phyloP scores from a whole-genome alignment of 2,113 vertebrate species.

The Pteropus alecto region DNA sequence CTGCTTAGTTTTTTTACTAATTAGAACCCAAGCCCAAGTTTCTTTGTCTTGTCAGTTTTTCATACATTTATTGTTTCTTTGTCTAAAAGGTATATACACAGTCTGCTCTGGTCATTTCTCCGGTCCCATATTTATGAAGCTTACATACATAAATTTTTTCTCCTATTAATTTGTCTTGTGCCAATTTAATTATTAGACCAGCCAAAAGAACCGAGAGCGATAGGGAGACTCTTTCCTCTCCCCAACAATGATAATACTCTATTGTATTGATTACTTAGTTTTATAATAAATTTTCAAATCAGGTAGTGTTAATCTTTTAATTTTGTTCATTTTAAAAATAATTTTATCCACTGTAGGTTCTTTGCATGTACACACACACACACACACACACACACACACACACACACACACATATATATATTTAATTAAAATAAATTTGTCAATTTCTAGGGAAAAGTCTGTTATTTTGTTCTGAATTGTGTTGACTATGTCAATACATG shows the following conservation, averaged over 20 bases:
- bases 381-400: too few relatives aligned
- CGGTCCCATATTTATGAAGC: neutral
- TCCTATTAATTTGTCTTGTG: neutral
- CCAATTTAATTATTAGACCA: neutral
- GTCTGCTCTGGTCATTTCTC: neutral
- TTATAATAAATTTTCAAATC: neutral
- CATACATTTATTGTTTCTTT: neutral
- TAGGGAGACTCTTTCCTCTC: neutral
- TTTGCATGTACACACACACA: neutral
- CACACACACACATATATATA: too few relatives aligned
- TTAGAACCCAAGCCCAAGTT: neutral
- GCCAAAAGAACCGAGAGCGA: neutral
- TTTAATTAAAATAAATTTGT: neutral
- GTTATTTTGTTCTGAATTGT: neutral
- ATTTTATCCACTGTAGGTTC: neutral
- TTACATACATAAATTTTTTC: neutral
- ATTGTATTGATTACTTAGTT: neutral
- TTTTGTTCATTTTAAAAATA: neutral
- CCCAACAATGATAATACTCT: neutral
- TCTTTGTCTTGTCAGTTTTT: neutral
- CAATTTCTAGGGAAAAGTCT: neutral
- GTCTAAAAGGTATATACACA: neutral
- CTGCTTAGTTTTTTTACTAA: neutral
- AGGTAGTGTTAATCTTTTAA: neutral
- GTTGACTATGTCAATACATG: neutral